phyloP scores from a whole-genome alignment of 2,113 vertebrate genomes.

The Hylia prasina region DNA sequence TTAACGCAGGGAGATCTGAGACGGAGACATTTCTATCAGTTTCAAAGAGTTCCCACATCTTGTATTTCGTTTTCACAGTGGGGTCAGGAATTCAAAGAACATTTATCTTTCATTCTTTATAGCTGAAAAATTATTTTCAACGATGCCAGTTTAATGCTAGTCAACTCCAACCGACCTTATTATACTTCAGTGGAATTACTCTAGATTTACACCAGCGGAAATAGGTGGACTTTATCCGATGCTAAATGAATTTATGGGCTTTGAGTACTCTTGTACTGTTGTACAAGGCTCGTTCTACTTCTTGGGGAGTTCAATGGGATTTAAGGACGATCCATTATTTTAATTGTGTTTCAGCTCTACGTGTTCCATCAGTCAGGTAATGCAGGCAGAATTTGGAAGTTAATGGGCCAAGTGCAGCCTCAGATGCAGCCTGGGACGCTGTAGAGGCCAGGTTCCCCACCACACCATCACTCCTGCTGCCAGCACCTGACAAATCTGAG shows the following conservation, averaged over 20 bases:
- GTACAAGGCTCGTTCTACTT: not conserved
- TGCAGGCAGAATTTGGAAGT: not conserved
- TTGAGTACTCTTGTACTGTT: not conserved
- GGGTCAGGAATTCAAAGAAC: slow-evolving; percentile 13
- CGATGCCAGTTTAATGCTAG: not conserved
- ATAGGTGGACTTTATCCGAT: not conserved
- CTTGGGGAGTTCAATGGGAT: not conserved
- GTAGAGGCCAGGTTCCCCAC: not conserved
- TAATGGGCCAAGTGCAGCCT: not conserved
- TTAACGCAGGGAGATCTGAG: slow-evolving; percentile 27
- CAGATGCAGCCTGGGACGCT: not conserved
- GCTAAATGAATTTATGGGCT: not conserved
- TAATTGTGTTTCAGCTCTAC: not conserved
- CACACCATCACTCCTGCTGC: slow-evolving; percentile 35
- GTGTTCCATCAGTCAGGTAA: not conserved
- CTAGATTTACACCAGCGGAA: not conserved
- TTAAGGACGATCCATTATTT: not conserved
- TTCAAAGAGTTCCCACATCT: slow-evolving; percentile 31
- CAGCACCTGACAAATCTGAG: not conserved
- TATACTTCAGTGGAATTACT: not conserved
- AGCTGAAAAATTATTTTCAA: slow-evolving; percentile 1
- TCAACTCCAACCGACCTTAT: slow-evolving; percentile 24
- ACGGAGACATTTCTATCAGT: slow-evolving; percentile 23
- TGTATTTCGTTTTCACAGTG: slow-evolving; percentile 7
- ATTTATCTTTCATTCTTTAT: slow-evolving; percentile 23